Conservation (phyloP, 2,797 vertebrate species). For the Balearica regulorum region DNA sequence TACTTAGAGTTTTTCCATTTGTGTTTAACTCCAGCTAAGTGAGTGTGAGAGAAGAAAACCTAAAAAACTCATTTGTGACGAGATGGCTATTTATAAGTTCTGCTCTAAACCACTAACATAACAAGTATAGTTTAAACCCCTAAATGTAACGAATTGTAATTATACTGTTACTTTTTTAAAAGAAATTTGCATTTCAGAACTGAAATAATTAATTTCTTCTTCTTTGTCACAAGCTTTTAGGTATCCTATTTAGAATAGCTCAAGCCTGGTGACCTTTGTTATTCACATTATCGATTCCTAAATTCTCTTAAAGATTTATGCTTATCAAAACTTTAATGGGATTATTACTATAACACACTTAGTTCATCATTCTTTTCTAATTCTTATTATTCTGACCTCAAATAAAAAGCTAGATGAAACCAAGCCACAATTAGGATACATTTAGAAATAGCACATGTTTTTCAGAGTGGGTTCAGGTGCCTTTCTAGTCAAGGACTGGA, state of each 20-base stretch:
- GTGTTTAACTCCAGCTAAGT: neutral
- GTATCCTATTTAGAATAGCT: neutral
- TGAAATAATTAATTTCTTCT: neutral
- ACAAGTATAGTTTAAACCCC: neutral
- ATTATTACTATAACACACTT: conserved; percentile 34
- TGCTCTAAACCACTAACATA: neutral
- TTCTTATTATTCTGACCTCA: conserved; percentile 40
- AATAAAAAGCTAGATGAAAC: conserved; percentile 9
- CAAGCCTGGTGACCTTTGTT: neutral
- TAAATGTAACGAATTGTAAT: neutral
- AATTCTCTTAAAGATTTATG: conserved; percentile 35
- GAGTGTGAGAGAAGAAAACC: neutral
- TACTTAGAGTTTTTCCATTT: neutral
- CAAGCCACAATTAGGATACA: neutral
- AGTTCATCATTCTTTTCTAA: conserved; percentile 19
- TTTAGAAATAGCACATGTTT: neutral
- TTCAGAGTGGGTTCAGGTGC: neutral
- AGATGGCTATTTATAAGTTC: neutral
- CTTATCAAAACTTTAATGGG: neutral
- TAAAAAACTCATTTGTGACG: neutral
- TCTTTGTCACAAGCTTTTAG: neutral
- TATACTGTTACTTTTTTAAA: neutral
- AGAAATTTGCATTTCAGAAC: neutral
- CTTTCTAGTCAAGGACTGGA: neutral
- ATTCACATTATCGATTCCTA: neutral